Evolutionary conservation across 2,797 vertebrate species (phyloP), one percentile per base, ranked within the genome.

Genomic region (Trichosurus vulpecula): DNA sequence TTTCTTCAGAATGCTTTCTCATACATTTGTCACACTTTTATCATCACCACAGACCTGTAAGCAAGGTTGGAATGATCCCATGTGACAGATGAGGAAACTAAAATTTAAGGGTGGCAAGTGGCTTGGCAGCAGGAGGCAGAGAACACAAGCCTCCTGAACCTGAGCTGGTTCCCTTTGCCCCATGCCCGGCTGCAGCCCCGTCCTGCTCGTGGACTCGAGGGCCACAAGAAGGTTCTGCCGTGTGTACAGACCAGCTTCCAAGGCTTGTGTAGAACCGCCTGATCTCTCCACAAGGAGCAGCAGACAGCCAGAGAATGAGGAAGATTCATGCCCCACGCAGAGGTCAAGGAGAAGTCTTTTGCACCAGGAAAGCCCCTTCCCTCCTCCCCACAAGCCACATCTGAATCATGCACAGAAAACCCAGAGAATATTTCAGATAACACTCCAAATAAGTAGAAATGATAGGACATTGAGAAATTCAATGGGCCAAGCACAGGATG

Each of bases 1-100:
- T 1, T 52, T 92, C 74, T 93, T 95, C 25, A 93, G 16, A 61
- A 54, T 52, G 61, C 57, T 74, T 96, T 93, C 93, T 92, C 54
- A 35, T 61, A 57, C 27, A 91, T 27, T 81, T 35, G 13, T 30
- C 91, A 54, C 2, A 12, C n/a, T 92, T 95, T 94, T 61, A 47
- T 91, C 93, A 56, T 25, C 16, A 29, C 56, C 54, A 90, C 13
- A 53, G 4, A 93, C 30, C 58, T 91, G 47, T 0, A 0, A 95
- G 57, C 94, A 30, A 81, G 52, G 54, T 25, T 91, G 56, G 51
- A 91, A 54, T 89, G 81, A 61, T 52, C 55, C 22, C 6, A 35
- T 5, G 25, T 66, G 41, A 81, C 35, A 31, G 35, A 31, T 25
- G n/a, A 90, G 52, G 61, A n/a, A 90, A 91, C 41, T 51, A 51